Evolutionary conservation across 2,888 invertebrate species (phyloP).

Genomic region (Blastobasis lacticolella): DNA sequence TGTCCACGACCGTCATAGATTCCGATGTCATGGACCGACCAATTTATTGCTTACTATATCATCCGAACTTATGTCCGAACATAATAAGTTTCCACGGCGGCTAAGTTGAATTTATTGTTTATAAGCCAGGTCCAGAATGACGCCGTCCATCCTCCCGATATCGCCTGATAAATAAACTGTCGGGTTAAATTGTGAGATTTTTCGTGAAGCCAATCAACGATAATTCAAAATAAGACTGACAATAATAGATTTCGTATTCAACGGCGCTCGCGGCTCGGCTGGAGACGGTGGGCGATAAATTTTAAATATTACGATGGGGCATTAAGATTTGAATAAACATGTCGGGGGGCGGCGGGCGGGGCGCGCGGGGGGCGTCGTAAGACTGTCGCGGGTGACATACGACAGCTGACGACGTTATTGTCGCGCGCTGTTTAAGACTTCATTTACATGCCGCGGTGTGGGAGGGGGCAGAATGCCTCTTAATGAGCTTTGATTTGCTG

Average conservation of each 20-base stretch:
- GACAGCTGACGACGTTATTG: constrained; percentile 36
- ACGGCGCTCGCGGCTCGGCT: constrained; percentile 13
- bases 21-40: constrained; percentile 41
- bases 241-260: constrained; percentile 23
- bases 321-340: constrained; percentile 67
- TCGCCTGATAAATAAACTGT: constrained; percentile 17
- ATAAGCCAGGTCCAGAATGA: constrained; percentile 20
- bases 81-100: constrained; percentile 42
- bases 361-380: constrained; percentile 13
- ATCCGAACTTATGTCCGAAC: constrained; percentile 43
- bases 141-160: constrained; percentile 15
- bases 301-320: constrained; percentile 53
- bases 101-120: constrained; percentile 52
- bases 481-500: constrained; percentile 15
- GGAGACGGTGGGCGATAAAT: constrained; percentile 41
- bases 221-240: constrained; percentile 26
- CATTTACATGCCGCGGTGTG: constrained; percentile 30
- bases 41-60: constrained; percentile 60
- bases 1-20: constrained; percentile 53
- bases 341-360: constrained; percentile 26
- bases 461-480: constrained; percentile 5
- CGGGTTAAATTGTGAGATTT: constrained; percentile 3
- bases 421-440: constrained; percentile 31
- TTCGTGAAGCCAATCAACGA: constrained; percentile 18
- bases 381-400: constrained; percentile 37